Percentiles rank a stretch among this genome's conserved stretches.
phyloP scores from a whole-genome alignment of 1,140 invertebrate genomes.

The Nilaparvata lugens region DNA sequence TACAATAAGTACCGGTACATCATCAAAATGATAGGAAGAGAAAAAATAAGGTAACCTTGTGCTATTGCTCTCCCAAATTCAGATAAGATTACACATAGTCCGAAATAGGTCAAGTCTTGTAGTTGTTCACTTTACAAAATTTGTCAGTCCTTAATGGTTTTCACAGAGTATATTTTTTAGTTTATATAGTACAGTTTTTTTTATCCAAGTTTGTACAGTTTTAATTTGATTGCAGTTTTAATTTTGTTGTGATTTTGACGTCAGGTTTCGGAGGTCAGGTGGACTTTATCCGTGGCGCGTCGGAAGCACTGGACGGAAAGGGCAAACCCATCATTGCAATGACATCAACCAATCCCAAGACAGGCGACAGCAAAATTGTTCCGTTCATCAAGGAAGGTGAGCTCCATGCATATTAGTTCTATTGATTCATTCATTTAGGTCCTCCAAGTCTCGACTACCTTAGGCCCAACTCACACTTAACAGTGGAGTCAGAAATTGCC shows the following conservation, averaged over 20 bases:
- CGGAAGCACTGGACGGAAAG: conserved; percentile 72
- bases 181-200: neutral
- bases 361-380: conserved; percentile 80
- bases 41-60: too few species aligned
- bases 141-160: neutral
- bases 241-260: conserved; percentile 14
- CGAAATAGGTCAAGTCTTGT: too few species aligned
- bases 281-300: conserved; percentile 93
- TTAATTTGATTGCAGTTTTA: neutral
- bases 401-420: conserved; percentile 19
- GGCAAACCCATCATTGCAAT: conserved; percentile 93
- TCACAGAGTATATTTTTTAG: neutral
- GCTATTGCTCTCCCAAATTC: too few species aligned
- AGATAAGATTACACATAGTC: too few species aligned
- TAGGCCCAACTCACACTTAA: too few species aligned
- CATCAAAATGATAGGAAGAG: too few species aligned
- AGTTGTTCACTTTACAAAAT: too few species aligned
- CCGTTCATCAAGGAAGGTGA: conserved; percentile 73
- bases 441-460: too few species aligned
- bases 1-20: too few species aligned
- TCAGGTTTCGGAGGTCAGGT: conserved; percentile 48
- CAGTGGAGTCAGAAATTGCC: too few species aligned
- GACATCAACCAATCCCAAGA: conserved; percentile 69
- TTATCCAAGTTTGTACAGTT: neutral
- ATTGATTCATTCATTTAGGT: too few species aligned